phyloP scores from a whole-genome alignment of 2,888 invertebrate genomes.

The Agriopis leucophaearia region DNA sequence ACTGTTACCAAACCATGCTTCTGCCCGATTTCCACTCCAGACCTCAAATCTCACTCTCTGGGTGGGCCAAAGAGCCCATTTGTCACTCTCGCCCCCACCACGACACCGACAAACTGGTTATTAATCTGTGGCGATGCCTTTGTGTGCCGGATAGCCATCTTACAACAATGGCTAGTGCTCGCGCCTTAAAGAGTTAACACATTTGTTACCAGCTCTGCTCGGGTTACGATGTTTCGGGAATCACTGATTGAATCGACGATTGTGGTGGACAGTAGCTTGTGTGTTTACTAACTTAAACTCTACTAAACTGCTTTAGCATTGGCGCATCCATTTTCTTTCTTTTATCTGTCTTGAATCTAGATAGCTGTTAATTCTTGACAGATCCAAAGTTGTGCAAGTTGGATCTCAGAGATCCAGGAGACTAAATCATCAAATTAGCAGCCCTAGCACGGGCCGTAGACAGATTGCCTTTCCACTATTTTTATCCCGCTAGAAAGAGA shows the following conservation, averaged over 20 bases:
- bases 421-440: too few relatives aligned
- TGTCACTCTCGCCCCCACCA: slow-evolving; percentile 68
- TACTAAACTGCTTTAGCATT: background rate
- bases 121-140: slow-evolving; percentile 56
- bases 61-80: slow-evolving; percentile 75
- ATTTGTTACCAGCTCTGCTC: slow-evolving; percentile 70
- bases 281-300: background rate
- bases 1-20: background rate
- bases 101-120: slow-evolving; percentile 55
- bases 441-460: too few relatives aligned
- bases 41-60: slow-evolving; percentile 54
- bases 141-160: slow-evolving; percentile 71
- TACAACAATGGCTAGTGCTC: slow-evolving; percentile 77
- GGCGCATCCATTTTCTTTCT: background rate
- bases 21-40: slow-evolving; percentile 3
- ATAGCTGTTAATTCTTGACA: too few relatives aligned
- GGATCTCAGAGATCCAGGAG: too few relatives aligned
- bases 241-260: slow-evolving; percentile 23
- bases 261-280: slow-evolving; percentile 1
- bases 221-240: slow-evolving; percentile 50
- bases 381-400: too few relatives aligned
- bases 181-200: slow-evolving; percentile 78
- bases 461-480: too few relatives aligned
- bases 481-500: too few relatives aligned
- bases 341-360: too few relatives aligned